A percentile compares a stretch with the other conserved stretches of the same genome.
These are phyloP conservation scores for Lates calcarifer DNA, from an alignment of 2,113 vertebrate species.

Conservation along the genomic window DNA sequence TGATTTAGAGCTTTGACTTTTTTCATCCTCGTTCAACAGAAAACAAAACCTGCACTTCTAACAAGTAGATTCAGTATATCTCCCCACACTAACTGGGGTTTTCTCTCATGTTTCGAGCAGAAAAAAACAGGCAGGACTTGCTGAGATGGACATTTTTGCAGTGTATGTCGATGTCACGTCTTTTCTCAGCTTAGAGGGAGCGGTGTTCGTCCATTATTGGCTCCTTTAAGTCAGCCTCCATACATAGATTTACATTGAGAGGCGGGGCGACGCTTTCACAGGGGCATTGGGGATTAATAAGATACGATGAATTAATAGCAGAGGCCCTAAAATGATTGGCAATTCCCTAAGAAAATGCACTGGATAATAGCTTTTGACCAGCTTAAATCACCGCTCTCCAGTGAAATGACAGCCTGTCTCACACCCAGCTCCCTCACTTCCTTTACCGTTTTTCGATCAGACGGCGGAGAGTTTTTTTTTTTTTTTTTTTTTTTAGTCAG, in stretches of 20 bases:
- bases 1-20: not conserved
- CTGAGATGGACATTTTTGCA: slow-evolving; percentile 2
- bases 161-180: slow-evolving; percentile 24
- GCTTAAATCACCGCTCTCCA: slow-evolving; percentile 14
- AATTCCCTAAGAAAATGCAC: not conserved
- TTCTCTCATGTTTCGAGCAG: not conserved
- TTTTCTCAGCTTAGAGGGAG: slow-evolving; percentile 31
- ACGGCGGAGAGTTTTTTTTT: too few species aligned
- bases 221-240: not conserved
- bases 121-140: not conserved
- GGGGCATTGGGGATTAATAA: not conserved
- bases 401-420: not conserved
- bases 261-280: not conserved
- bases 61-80: not conserved
- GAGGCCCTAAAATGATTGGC: not conserved
- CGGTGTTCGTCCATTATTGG: slow-evolving; percentile 28
- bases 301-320: not conserved
- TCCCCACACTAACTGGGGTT: not conserved
- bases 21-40: not conserved
- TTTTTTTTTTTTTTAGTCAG: too few species aligned
- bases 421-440: slow-evolving; percentile 5
- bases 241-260: not conserved
- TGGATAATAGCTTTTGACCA: not conserved
- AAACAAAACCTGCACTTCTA: not conserved
- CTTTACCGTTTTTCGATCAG: not conserved